Percentiles rank a stretch among this genome's conserved stretches.
Conservation (phyloP, 2,797 vertebrate genomes). For the Acrossocheilus wenchowensis region DNA sequence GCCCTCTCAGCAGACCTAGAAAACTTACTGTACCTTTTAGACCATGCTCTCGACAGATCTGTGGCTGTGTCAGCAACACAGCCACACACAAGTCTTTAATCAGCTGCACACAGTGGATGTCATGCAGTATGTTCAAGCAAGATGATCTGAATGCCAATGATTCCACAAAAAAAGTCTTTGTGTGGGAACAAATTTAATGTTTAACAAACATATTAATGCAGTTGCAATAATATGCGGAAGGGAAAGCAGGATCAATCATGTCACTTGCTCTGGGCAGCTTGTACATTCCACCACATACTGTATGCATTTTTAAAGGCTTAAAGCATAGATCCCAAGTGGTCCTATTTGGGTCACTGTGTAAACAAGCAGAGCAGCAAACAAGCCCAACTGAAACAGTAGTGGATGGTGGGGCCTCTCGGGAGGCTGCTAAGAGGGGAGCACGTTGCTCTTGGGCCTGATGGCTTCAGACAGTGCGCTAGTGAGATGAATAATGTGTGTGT, state of each 20-base stretch:
- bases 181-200: background rate
- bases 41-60: conserved; percentile 26
- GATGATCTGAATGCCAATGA: conserved; percentile 8
- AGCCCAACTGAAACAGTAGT: conserved; percentile 52
- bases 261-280: conserved; percentile 30
- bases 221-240: background rate
- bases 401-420: conserved; percentile 51
- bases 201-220: background rate
- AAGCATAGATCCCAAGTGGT: conserved; percentile 52
- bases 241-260: conserved; percentile 7
- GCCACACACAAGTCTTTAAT: conserved; percentile 28
- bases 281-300: conserved; percentile 24
- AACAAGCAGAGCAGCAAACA: conserved; percentile 65
- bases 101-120: conserved; percentile 28
- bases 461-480: conserved; percentile 63
- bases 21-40: conserved; percentile 39
- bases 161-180: background rate
- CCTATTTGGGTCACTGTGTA: conserved; percentile 79
- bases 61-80: conserved; percentile 27
- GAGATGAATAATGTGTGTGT: conserved; percentile 77
- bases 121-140: conserved; percentile 25
- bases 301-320: conserved; percentile 50
- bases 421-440: conserved; percentile 50
- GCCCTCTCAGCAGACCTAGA: conserved; percentile 46
- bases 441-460: conserved; percentile 58